Base-by-base conservation (phyloP, 2,113 vertebrate species). In the Pseudopipra pipra region DNA sequence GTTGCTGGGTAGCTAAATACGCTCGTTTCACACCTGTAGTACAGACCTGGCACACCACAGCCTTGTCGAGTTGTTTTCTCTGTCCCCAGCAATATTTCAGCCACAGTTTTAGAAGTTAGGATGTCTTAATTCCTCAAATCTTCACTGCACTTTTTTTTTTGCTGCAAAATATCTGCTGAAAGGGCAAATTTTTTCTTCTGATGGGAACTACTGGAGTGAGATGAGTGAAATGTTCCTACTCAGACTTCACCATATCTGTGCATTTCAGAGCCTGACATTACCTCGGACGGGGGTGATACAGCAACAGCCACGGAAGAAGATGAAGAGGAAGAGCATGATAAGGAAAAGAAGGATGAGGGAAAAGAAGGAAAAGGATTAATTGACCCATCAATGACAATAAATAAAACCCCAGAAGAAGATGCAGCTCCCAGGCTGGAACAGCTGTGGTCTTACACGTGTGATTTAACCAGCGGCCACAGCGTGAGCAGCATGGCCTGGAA, bases 401-500 rank as follows among this genome's bases (percentile, higher is more conserved):
- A 13, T 2, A 7, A 63, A 46, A 31, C 14, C 15, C 33, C 33
- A 85, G 92, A 83, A 73, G 95, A 90, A 51, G 55, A n/a, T 4
- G 83, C 62, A 11, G 87, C 93, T 14, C 98, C 98, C 56, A 97
- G 95, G 12, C 22, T 99, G 96, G 97, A 98, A 58, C 43, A 35
- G 77, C 98, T 99, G 47, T 99, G 99, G 99, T 93, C 97, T 1
- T 99, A 98, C 61, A 91, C 62, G 8, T 99, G 99, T 96, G 97
- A 98, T 63, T 95, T 99, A 55, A 99, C 98, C 19, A 91, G 90
- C 4, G 98, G 98, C 1, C 97, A 89, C 47, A 98, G 96, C 0
- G 98, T 99, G 79, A 99, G 97, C 98, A 97, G 98, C 89, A 98
- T 99, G 97, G 95, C 98, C 39, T 99, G 99, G 98, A 99, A 98